Conservation (phyloP, 1,140 invertebrate genomes). For the Tribolium castaneum region DNA sequence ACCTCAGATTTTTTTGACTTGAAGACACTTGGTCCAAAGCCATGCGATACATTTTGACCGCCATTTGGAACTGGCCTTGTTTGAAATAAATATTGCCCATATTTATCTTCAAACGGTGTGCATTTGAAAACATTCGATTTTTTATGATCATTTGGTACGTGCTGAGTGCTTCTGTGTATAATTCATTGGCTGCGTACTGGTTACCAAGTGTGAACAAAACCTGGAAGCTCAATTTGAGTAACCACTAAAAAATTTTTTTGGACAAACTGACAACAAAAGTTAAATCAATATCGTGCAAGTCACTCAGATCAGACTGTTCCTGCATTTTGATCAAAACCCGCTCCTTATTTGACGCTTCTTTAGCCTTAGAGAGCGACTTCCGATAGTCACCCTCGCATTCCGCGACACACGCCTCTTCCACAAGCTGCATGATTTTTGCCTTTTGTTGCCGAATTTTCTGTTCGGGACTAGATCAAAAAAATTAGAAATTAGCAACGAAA, state of each 20-base stretch:
- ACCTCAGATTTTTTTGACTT: conserved; percentile 92
- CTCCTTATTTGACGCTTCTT: conserved; percentile 95
- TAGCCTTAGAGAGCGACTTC: conserved; percentile 89
- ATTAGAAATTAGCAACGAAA: neutral
- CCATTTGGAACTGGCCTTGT: conserved; percentile 93
- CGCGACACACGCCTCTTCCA: conserved; percentile 85
- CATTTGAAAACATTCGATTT: conserved; percentile 88
- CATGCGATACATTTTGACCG: conserved; percentile 85
- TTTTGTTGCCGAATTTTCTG: conserved; percentile 88
- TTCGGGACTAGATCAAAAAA: conserved; percentile 73
- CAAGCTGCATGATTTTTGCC: conserved; percentile 82
- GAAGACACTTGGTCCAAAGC: conserved; percentile 67
- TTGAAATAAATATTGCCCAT: conserved; percentile 99
- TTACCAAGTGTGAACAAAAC: conserved; percentile 94
- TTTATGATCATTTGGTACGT: conserved; percentile 92
- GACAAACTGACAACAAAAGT: conserved; percentile 84
- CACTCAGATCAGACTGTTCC: conserved; percentile 88
- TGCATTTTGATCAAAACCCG: conserved; percentile 87
- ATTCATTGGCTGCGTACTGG: conserved; percentile 93
- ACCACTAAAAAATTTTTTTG: neutral
- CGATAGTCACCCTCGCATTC: conserved; percentile 59
- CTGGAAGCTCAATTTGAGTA: conserved; percentile 64
- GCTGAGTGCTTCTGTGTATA: conserved; percentile 95
- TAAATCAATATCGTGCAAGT: conserved; percentile 91
- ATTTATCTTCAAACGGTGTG: conserved; percentile 93